These are phyloP conservation scores for Accipiter virgatus DNA, from an alignment of 2,113 vertebrate species.

Conservation along the genomic window DNA sequence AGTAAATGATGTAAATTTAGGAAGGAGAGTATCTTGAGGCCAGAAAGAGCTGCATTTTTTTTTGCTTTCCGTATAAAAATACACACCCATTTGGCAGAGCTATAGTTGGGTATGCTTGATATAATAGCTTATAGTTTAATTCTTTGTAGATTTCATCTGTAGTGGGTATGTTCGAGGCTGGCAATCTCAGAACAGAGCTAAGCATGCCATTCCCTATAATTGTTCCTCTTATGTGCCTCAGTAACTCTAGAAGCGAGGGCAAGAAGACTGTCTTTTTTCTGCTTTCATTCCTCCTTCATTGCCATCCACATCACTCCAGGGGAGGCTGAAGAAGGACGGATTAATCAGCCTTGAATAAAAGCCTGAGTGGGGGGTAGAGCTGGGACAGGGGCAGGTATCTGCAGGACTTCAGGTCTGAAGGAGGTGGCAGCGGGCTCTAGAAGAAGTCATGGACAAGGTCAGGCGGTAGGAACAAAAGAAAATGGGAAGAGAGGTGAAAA, in stretches of 20 bases:
- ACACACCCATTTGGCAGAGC: background rate
- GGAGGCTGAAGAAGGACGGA: background rate
- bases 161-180: background rate
- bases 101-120: background rate
- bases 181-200: background rate
- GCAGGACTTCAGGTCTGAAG: background rate
- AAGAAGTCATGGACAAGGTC: background rate
- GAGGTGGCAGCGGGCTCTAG: background rate
- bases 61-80: background rate
- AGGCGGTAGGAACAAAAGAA: background rate
- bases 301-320: background rate
- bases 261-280: background rate
- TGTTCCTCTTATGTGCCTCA: background rate
- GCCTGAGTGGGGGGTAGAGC: background rate
- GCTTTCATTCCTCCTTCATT: background rate
- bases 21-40: background rate
- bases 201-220: background rate
- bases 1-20: background rate
- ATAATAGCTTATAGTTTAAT: background rate
- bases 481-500: background rate
- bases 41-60: background rate
- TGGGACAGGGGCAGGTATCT: background rate
- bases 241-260: background rate
- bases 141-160: constrained; percentile 23
- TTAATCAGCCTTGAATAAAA: constrained; percentile 1